Percentiles rank a stretch among this genome's conserved stretches.
phyloP scores from a whole-genome alignment of 2,797 vertebrate species.

The Rhadinocentrus ornatus region DNA sequence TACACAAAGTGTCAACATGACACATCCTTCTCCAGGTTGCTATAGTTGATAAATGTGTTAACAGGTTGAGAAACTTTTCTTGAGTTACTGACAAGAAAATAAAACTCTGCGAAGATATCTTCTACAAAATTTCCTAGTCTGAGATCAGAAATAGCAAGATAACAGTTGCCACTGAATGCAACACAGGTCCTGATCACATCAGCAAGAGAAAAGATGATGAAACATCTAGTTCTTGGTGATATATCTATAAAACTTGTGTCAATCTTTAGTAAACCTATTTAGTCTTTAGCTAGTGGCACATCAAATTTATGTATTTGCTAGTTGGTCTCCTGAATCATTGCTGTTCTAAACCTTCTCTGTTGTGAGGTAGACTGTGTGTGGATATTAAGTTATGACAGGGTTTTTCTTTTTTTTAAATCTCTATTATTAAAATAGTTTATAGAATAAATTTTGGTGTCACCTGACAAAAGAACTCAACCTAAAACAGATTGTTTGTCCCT shows the following conservation, averaged over 20 bases:
- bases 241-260: not conserved
- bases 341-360: not conserved
- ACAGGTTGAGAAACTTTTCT: no score
- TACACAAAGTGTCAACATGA: not conserved
- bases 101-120: no score
- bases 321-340: not conserved
- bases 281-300: not conserved
- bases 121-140: no score
- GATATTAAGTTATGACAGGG: not conserved
- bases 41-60: no score
- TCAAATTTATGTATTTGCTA: not conserved
- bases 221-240: not conserved
- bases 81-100: no score
- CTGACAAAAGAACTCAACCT: not conserved
- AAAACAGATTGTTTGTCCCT: not conserved
- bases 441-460: not conserved
- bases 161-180: not conserved
- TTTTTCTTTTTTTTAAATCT: not conserved
- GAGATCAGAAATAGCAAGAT: no score
- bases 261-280: not conserved
- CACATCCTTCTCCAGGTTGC: not conserved
- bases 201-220: not conserved
- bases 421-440: not conserved
- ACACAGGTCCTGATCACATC: not conserved
- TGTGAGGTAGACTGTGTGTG: not conserved